phyloP scores from a whole-genome alignment of 2,888 invertebrate species.

The Melanotus villosus region DNA sequence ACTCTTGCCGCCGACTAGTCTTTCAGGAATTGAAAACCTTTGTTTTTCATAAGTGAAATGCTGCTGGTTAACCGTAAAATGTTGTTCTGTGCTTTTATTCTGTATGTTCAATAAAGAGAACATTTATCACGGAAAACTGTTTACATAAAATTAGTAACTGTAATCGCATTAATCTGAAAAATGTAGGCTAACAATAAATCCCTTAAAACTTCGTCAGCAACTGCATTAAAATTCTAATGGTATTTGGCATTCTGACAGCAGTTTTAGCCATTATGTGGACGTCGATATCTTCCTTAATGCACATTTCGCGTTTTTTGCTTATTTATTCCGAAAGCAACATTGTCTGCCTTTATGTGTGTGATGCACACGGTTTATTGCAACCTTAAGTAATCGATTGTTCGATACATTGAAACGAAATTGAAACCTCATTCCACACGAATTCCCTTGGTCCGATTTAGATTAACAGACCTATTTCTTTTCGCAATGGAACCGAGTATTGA shows the following conservation, averaged over 20 bases:
- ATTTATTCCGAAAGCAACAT: neutral
- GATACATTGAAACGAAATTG: neutral
- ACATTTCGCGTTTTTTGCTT: neutral
- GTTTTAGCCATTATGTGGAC: neutral
- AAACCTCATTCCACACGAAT: neutral
- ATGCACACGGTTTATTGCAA: neutral
- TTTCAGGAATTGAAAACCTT: too few relatives aligned
- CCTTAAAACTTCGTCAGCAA: neutral
- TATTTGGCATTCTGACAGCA: neutral
- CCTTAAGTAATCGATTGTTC: neutral
- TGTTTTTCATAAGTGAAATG: too few relatives aligned
- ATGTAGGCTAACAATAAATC: too few relatives aligned
- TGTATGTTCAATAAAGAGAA: too few relatives aligned
- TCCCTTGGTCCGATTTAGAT: neutral
- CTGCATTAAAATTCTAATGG: neutral
- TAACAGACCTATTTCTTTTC: neutral
- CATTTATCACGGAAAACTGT: too few relatives aligned
- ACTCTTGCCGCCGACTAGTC: too few relatives aligned
- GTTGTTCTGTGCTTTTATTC: too few relatives aligned
- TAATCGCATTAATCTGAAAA: too few relatives aligned
- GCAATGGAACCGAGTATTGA: too few relatives aligned
- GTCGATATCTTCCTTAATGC: neutral
- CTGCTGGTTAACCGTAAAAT: too few relatives aligned
- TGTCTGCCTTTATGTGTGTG: neutral
- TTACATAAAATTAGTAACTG: too few relatives aligned